phyloP scores from a whole-genome alignment of 2,888 invertebrate genomes.

The Pharmacophagus antenor region DNA sequence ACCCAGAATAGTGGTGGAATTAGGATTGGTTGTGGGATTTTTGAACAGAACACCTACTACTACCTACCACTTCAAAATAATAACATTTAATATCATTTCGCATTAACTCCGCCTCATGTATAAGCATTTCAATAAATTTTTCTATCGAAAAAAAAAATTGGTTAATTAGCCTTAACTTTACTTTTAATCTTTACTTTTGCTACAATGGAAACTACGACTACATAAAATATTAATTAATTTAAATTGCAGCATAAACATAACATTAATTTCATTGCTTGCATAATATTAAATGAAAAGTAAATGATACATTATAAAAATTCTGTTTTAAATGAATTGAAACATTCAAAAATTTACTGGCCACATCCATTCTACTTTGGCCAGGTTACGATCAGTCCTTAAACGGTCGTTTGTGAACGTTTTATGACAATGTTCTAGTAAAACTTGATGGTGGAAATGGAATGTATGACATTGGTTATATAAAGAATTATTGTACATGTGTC shows the following conservation, averaged over 20 bases:
- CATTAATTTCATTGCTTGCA: background rate
- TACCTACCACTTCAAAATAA: too few species aligned
- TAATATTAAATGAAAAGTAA: background rate
- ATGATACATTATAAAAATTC: background rate
- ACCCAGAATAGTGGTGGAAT: too few species aligned
- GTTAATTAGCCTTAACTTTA: too few species aligned
- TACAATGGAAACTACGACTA: background rate
- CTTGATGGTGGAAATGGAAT: background rate
- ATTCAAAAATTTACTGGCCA: background rate
- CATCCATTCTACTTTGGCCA: slow-evolving; percentile 1
- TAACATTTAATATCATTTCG: too few species aligned
- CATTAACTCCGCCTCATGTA: too few species aligned
- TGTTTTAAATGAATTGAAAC: slow-evolving; percentile 3
- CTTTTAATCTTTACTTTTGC: background rate
- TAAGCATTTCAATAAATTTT: too few species aligned
- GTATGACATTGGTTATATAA: background rate
- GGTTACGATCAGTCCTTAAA: background rate
- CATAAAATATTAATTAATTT: background rate
- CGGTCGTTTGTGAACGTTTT: background rate
- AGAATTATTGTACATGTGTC: background rate
- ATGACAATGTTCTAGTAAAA: background rate
- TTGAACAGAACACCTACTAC: too few species aligned
- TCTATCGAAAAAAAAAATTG: too few species aligned
- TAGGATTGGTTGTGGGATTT: too few species aligned
- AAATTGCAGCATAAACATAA: background rate